Evolutionary conservation across 2,888 invertebrate species (phyloP).

Genomic region (Lissocephala sabroskyi): DNA sequence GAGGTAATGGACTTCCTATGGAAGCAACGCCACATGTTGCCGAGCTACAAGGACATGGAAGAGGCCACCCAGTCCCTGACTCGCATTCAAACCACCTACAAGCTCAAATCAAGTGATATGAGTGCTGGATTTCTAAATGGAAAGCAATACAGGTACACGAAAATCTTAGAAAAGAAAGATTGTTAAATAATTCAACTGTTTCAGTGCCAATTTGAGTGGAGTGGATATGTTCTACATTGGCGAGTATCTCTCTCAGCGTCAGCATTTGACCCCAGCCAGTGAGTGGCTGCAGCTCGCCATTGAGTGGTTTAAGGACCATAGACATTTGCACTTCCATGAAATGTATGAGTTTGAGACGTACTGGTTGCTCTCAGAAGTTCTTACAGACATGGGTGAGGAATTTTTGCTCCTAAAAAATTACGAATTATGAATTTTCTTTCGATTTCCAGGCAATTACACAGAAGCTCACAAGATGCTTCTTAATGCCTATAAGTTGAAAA

Average conservation of each 20-base stretch:
- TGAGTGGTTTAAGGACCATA: constrained; percentile 10
- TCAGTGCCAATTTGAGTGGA: constrained; percentile 45
- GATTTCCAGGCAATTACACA: too few species aligned
- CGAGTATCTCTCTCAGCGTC: constrained; percentile 35
- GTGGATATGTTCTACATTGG: constrained; percentile 58
- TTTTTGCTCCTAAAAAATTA: too few species aligned
- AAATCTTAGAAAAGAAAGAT: too few species aligned
- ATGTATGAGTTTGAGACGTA: constrained; percentile 28
- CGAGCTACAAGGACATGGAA: constrained; percentile 89
- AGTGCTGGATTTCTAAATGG: constrained; percentile 87
- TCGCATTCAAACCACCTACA: constrained; percentile 92
- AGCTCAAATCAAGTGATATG: constrained; percentile 85
- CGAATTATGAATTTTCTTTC: too few species aligned
- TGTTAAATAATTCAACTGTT: not conserved
- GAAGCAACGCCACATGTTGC: constrained; percentile 68
- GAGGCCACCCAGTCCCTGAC: constrained; percentile 94
- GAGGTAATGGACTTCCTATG: constrained; percentile 30
- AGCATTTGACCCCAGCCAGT: constrained; percentile 31
- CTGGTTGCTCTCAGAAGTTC: constrained; percentile 50
- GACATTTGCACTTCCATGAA: constrained; percentile 11
- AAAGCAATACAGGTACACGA: constrained; percentile 79
- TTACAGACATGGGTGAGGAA: constrained; percentile 54
- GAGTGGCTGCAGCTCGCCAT: constrained; percentile 52
- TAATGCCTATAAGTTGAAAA: constrained; percentile 29
- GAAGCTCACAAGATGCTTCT: too few species aligned